Conservation (phyloP, 2,113 vertebrate genomes). For the Gadus chalcogrammus region DNA sequence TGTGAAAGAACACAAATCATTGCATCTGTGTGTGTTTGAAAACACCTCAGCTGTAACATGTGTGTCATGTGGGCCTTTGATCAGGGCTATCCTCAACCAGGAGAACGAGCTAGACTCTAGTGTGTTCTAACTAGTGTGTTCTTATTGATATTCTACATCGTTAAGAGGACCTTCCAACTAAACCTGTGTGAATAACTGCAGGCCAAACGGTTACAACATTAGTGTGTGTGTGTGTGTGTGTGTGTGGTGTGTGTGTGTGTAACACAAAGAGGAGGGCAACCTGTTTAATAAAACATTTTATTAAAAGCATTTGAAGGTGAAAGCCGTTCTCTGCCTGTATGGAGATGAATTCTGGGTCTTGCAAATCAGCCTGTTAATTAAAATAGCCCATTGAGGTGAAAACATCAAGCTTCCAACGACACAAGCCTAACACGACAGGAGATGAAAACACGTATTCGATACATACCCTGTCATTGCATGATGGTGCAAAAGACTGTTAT, state of each 20-base stretch:
- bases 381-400: conserved; percentile 49
- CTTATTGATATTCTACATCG: conserved; percentile 44
- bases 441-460: conserved; percentile 5
- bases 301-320: conserved; percentile 51
- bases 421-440: conserved; percentile 16
- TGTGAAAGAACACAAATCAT: no score
- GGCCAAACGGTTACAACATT: conserved; percentile 13
- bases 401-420: conserved; percentile 4
- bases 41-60: conserved; percentile 54
- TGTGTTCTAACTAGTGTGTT: conserved; percentile 49
- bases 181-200: conserved; percentile 27
- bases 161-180: conserved; percentile 21
- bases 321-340: conserved; percentile 33
- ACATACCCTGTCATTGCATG: not conserved
- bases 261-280: conserved; percentile 6
- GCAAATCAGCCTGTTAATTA: conserved; percentile 73
- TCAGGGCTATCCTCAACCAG: conserved; percentile 49
- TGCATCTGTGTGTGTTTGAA: no score
- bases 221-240: not conserved
- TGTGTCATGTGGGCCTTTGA: conserved; percentile 67
- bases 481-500: no score
- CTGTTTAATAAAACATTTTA: conserved; percentile 68
- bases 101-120: conserved; percentile 37
- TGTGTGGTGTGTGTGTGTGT: not conserved
- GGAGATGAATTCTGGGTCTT: conserved; percentile 57